Evolutionary conservation across 2,888 invertebrate genomes (phyloP).

Genomic region (Schizotus pectinicornis): DNA sequence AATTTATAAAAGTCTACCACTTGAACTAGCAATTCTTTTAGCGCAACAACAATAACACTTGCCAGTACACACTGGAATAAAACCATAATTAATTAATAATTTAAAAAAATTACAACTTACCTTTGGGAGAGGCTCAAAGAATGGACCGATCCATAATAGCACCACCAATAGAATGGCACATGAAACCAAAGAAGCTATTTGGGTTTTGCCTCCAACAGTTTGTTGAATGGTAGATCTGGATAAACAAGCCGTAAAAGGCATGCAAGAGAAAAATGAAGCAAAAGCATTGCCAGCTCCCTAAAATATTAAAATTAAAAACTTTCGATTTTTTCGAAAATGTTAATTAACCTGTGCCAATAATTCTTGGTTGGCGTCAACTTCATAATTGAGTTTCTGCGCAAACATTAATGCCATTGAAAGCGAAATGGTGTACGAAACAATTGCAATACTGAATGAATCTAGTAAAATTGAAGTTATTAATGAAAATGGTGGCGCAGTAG

Average conservation of each 20-base stretch:
- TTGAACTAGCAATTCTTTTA: slow-evolving; percentile 80
- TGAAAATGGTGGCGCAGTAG: slow-evolving; percentile 63
- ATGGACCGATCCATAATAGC: slow-evolving; percentile 85
- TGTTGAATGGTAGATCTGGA: slow-evolving; percentile 76
- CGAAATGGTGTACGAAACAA: slow-evolving; percentile 75
- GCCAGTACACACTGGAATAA: slow-evolving; percentile 66
- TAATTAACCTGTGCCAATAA: slow-evolving; percentile 65
- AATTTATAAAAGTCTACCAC: slow-evolving; percentile 69
- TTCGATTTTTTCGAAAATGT: neutral
- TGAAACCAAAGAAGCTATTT: slow-evolving; percentile 81
- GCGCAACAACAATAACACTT: slow-evolving; percentile 73
- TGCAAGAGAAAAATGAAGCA: slow-evolving; percentile 70
- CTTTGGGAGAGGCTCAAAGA: slow-evolving; percentile 83
- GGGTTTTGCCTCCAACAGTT: slow-evolving; percentile 83
- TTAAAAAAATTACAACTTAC: slow-evolving; percentile 42
- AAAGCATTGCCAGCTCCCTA: slow-evolving; percentile 72
- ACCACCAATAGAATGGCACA: slow-evolving; percentile 77
- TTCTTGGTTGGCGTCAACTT: slow-evolving; percentile 76
- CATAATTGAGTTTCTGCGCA: slow-evolving; percentile 72
- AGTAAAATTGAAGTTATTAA: slow-evolving; percentile 63
- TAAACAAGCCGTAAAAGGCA: slow-evolving; percentile 70
- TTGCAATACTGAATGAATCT: slow-evolving; percentile 70
- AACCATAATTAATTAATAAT: neutral
- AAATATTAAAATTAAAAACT: slow-evolving; percentile 30
- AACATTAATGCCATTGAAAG: slow-evolving; percentile 79